These are phyloP conservation scores for Stenolophus ochropezus DNA, from an alignment of 2,888 invertebrate genomes.

Conservation along the genomic window DNA sequence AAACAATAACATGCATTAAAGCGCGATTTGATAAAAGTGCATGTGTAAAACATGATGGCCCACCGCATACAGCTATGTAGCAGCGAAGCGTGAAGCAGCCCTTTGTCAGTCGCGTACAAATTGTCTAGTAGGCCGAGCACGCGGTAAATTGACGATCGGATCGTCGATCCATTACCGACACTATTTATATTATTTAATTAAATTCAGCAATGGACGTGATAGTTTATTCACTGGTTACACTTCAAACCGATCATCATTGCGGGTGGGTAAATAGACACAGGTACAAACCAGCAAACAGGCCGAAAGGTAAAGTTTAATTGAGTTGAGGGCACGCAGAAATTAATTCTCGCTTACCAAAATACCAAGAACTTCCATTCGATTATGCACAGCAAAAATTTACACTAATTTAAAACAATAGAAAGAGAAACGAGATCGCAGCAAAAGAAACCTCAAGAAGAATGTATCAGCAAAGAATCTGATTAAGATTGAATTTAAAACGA, in stretches of 20 bases:
- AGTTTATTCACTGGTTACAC: background rate
- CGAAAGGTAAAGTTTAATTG: background rate
- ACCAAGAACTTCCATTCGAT: no score
- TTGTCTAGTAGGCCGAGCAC: background rate
- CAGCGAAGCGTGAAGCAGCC: background rate
- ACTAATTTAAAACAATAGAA: no score
- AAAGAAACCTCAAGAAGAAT: no score
- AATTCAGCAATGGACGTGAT: background rate
- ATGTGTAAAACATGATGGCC: background rate
- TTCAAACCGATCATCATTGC: background rate
- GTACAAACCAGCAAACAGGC: background rate
- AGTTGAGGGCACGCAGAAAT: background rate
- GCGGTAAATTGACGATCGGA: slow-evolving; percentile 4
- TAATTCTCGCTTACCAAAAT: no score
- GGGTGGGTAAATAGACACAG: background rate
- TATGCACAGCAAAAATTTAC: no score
- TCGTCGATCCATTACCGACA: slow-evolving; percentile 6
- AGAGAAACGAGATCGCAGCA: no score
- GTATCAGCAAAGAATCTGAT: no score
- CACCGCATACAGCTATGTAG: background rate
- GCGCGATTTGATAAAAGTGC: background rate
- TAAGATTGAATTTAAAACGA: no score
- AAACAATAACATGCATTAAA: background rate
- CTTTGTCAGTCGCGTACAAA: slow-evolving; percentile 2
- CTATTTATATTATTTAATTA: slow-evolving; percentile 35